Base-by-base conservation (phyloP, 2,797 vertebrate genomes). In the Mormyrops attenuatus region DNA sequence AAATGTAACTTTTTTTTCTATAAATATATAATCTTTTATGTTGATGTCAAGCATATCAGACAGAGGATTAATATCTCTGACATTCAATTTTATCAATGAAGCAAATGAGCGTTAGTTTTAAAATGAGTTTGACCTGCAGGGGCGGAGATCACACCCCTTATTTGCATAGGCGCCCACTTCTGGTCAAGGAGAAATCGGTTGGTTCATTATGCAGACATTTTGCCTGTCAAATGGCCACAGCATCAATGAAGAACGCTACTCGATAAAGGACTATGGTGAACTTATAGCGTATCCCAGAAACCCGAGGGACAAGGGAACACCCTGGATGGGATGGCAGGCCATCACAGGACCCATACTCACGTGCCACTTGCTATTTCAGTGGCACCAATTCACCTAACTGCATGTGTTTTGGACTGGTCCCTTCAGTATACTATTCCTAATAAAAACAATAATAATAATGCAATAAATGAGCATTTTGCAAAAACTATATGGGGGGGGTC, bases 351-450 rank as follows among this genome's bases (percentile, higher is more conserved):
- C 2, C 77, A 47, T n/a, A 47, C 73, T 47, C 1, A 47, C 2
- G 41, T 41, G 6, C 7, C 20, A 3, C 17, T 8, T 2, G 17
- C 30, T 1, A 0, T 17, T 5, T 2, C 0, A 0, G 0, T 6
- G 4, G 69, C 5, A 47, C 1, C 77, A 9, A 47, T 22, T 22
- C 8, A 11, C 41, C 17, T 47, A 2, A 41, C 73, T 73, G 66
- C 15, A 38, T 5, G 13, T 5, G 30, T 41, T n/a, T 82, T 2
- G 20, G 20, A 0, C 20, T 47, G 41, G 41, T 47, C 41, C 38
- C 20, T 82, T 44, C 3, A 4, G 41, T 47, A 22, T 44, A 82
- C 2, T n/a, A 11, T 20, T n/a, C 38, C 20, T 82, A 22, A 82
- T 22, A 82, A 47, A 3, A 20, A 41, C 38, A 77, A 80, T 41